These are phyloP conservation scores for Drosophila tripunctata DNA, from an alignment of 2,888 invertebrate genomes.

Conservation along the genomic window DNA sequence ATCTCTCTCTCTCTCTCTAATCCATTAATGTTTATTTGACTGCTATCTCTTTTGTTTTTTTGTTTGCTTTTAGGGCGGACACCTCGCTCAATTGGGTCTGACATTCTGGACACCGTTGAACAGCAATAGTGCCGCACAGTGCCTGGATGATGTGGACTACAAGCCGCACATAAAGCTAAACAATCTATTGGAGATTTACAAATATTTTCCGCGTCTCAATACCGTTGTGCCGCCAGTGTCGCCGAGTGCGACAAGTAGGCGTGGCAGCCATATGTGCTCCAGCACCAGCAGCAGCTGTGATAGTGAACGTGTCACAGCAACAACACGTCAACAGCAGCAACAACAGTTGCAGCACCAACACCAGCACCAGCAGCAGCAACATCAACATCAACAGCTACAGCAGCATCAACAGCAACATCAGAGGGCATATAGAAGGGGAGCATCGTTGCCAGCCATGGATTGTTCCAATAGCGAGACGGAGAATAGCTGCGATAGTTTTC, in stretches of 20 bases:
- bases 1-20: background rate
- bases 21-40: background rate
- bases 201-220: conserved; percentile 77
- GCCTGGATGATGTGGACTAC: conserved; percentile 72
- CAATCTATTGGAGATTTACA: conserved; percentile 80
- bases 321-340: too few species aligned
- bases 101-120: conserved; percentile 92
- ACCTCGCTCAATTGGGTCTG: conserved; percentile 90
- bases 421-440: conserved; percentile 67
- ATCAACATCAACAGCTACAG: conserved; percentile 1
- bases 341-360: background rate
- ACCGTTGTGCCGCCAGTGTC: conserved; percentile 4
- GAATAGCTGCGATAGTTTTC: conserved; percentile 83
- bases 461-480: conserved; percentile 83
- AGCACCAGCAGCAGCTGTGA: conserved; percentile 9
- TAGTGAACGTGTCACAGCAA: too few species aligned
- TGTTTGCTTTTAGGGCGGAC: conserved; percentile 87
- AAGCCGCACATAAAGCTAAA: conserved; percentile 80
- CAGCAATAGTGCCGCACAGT: conserved; percentile 59
- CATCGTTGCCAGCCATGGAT: conserved; percentile 82
- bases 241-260: conserved; percentile 31
- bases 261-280: conserved; percentile 54
- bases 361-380: conserved; percentile 28
- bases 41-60: background rate
- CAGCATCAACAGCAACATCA: conserved; percentile 49